These are phyloP conservation scores for Pangasius macronema DNA, from an alignment of 2,797 vertebrate species.

Conservation along the genomic window DNA sequence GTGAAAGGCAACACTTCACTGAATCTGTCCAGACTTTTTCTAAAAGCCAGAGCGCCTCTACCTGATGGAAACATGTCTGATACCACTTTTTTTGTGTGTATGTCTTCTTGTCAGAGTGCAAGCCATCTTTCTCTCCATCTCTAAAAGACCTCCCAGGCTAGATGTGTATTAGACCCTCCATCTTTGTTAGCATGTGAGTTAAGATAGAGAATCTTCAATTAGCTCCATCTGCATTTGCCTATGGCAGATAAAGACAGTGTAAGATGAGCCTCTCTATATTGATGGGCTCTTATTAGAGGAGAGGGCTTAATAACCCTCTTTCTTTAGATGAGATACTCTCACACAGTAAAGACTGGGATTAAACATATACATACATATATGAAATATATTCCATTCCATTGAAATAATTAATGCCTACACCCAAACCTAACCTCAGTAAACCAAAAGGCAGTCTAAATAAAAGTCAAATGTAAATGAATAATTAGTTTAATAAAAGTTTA, in stretches of 20 bases:
- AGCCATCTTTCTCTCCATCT: slow-evolving; percentile 17
- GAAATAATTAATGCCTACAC: background rate
- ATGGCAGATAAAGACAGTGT: slow-evolving; percentile 61
- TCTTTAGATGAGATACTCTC: slow-evolving; percentile 45
- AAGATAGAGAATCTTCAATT: slow-evolving; percentile 68
- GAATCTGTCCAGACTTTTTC: background rate
- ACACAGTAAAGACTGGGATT: slow-evolving; percentile 17
- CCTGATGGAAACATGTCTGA: background rate
- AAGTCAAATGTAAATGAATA: background rate
- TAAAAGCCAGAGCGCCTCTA: background rate
- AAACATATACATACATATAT: background rate
- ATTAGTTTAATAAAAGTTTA: background rate
- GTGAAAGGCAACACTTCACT: slow-evolving; percentile 6
- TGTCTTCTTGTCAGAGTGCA: background rate
- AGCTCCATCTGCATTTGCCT: slow-evolving; percentile 56
- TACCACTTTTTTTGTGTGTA: background rate
- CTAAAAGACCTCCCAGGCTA: slow-evolving; percentile 53
- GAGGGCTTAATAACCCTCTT: slow-evolving; percentile 47
- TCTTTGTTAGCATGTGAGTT: slow-evolving; percentile 43
- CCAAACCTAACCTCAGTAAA: background rate
- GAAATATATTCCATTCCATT: no score
- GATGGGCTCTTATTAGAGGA: slow-evolving; percentile 52
- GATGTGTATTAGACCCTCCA: slow-evolving; percentile 34
- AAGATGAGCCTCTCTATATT: slow-evolving; percentile 51
- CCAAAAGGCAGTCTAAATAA: background rate